Percentiles rank a stretch among this genome's conserved stretches.
Evolutionary conservation across 2,113 vertebrate genomes (phyloP).

Genomic region (Corapipo altera): DNA sequence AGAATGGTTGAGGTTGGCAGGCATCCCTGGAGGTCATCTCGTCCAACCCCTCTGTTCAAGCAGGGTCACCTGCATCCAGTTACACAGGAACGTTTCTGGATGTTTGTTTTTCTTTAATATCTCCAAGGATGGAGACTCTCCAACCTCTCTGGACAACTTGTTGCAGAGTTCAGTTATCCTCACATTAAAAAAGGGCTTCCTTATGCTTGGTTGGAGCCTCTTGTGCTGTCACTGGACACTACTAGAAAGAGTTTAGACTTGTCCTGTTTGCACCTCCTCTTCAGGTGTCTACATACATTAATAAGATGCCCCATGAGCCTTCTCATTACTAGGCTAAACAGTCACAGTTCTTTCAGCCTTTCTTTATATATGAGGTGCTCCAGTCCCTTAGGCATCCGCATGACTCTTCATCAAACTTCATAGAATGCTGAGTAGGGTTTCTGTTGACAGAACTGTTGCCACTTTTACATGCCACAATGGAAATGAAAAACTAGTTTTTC

Average conservation of each 20-base stretch:
- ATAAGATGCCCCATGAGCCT: neutral
- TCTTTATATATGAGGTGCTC: neutral
- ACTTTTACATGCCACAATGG: neutral
- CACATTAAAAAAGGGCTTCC: neutral
- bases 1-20: neutral
- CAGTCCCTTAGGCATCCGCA: neutral
- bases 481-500: neutral
- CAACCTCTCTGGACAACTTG: neutral
- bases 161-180: neutral
- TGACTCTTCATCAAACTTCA: neutral
- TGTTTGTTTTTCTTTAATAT: fast-evolving
- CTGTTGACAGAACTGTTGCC: neutral
- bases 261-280: neutral
- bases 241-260: neutral
- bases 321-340: fast-evolving
- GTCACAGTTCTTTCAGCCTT: neutral
- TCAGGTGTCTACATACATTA: neutral
- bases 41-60: fast-evolving
- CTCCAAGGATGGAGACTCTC: neutral
- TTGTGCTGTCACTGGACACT: neutral
- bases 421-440: neutral
- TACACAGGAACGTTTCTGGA: neutral
- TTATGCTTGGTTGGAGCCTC: neutral
- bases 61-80: neutral
- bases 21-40: neutral